These are phyloP conservation scores for Lophotis ruficrista DNA, from an alignment of 2,113 vertebrate genomes.

Conservation along the genomic window DNA sequence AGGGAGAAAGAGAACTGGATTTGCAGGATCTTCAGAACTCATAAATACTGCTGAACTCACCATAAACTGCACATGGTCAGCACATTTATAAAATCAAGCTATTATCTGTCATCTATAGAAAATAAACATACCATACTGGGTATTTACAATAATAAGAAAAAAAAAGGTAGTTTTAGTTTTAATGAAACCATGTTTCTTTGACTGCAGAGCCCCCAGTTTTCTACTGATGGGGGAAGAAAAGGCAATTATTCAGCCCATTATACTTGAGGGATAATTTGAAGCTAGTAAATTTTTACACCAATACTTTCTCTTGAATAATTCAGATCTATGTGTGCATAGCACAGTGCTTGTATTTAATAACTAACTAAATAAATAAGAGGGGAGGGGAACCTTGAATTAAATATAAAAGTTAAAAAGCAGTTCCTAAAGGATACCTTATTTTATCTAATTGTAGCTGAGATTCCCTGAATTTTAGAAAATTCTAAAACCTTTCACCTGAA, in stretches of 20 bases:
- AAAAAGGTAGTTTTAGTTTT: background rate
- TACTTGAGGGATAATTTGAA: background rate
- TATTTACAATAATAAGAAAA: background rate
- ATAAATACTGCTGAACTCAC: background rate
- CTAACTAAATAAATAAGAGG: rapidly evolving
- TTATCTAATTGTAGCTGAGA: background rate
- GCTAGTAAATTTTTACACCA: background rate
- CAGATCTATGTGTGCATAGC: background rate
- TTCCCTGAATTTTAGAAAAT: background rate
- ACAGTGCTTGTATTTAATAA: background rate
- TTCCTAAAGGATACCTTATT: background rate
- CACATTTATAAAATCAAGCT: background rate
- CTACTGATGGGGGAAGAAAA: background rate
- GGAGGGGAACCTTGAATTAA: rapidly evolving
- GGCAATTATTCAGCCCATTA: background rate
- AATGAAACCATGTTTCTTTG: background rate
- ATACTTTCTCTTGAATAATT: background rate
- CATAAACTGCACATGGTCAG: background rate
- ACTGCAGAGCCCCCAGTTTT: background rate
- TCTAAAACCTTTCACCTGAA: background rate
- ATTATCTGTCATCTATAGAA: background rate
- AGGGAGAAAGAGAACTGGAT: background rate
- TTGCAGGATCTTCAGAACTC: background rate
- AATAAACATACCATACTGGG: background rate
- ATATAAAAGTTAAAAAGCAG: background rate